Evolutionary conservation across 2,888 invertebrate species (phyloP), one percentile per base, ranked within the genome.

Genomic region (Platycheirus albimanus): DNA sequence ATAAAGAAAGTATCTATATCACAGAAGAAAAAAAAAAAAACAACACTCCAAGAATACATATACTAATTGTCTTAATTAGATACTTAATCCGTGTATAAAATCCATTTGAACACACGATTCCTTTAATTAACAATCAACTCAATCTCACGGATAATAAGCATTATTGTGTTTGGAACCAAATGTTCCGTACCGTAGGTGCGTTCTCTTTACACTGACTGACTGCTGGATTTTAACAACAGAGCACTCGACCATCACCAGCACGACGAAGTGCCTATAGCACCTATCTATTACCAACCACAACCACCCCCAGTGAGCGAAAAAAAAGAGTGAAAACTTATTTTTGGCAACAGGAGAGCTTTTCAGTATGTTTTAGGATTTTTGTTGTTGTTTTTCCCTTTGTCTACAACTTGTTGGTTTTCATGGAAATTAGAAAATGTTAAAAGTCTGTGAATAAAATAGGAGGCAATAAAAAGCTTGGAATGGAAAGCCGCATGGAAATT

Each of bases 341-440:
- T 83, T 63, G 83, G 78, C 67, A 69, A 69, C 49, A 63, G 15
- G 51, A 72, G 17, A 83, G 83, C 83, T 83, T 83, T 83, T 61
- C 17, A 30, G 11, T 69, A 17, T 71, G 24, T 36, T 45, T n/a
- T n/a, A n/a, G n/a, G n/a, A n/a, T n/a, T n/a, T 43, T 58, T 36
- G 6, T 64, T 8, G 36, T 51, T 38, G 13, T 43, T 58, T n/a
- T 61, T 45, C 3, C 11, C 5, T 24, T 24, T 24, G 8, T 33
- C 5, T 33, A 33, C 30, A 3, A 24, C n/a, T 33, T 52, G 24
- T 45, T 13, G n/a, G 38, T 41, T 13, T 13, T n/a, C n/a, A 17
- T 61, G 30, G 15, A 43, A 30, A 61, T 13, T 30, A 28, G 30
- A 28, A 19, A 30, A 30, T 28, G 7, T 19, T 13, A 4, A 19